These are phyloP conservation scores for Galeruca laticollis DNA, from an alignment of 2,888 invertebrate species.

Conservation along the genomic window DNA sequence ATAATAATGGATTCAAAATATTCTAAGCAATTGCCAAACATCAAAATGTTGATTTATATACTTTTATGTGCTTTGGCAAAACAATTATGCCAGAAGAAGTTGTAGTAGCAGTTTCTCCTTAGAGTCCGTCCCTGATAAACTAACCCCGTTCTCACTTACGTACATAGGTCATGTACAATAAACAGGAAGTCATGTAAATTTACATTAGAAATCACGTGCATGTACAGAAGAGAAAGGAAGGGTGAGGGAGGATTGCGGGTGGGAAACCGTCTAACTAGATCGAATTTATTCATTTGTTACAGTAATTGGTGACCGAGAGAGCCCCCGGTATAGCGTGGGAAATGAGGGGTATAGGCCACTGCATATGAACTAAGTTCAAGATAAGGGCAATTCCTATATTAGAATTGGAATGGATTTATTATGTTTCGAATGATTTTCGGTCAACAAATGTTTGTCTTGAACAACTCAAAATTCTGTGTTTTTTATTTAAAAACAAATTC, in stretches of 20 bases:
- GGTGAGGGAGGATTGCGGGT: conserved; percentile 4
- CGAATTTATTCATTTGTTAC: conserved; percentile 26
- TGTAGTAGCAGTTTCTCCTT: neutral
- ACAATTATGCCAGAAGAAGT: too few species aligned
- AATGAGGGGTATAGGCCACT: conserved; percentile 4
- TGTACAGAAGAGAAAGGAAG: conserved; percentile 16
- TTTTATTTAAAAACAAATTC: too few species aligned
- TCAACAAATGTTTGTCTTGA: too few species aligned
- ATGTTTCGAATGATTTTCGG: neutral
- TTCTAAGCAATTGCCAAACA: too few species aligned
- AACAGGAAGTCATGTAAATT: conserved; percentile 45
- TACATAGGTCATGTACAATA: conserved; percentile 22
- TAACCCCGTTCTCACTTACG: conserved; percentile 7
- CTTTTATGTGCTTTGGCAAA: too few species aligned
- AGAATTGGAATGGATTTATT: neutral
- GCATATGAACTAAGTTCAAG: neutral
- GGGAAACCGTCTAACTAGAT: conserved; percentile 15
- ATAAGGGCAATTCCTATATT: neutral
- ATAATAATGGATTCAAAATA: too few species aligned
- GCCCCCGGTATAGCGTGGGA: conserved; percentile 17
- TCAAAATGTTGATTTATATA: too few species aligned
- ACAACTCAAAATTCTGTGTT: too few species aligned
- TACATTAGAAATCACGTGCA: conserved; percentile 39
- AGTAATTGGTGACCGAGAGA: conserved; percentile 15
- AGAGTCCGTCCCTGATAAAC: conserved; percentile 2